Evolutionary conservation across 2,113 vertebrate genomes (phyloP).

Genomic region (Eptesicus fuscus): DNA sequence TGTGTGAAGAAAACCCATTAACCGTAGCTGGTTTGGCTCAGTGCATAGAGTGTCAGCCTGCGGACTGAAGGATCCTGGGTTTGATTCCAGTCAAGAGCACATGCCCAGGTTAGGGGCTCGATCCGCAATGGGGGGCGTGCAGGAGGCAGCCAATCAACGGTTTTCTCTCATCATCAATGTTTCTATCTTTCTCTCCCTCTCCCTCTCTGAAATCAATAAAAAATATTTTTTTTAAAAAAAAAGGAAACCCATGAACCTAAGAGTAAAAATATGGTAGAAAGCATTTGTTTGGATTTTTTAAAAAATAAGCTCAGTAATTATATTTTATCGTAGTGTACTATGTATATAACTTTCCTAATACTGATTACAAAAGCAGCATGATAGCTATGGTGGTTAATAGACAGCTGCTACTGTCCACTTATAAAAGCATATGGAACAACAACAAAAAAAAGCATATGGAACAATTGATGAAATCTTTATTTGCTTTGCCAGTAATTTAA

Average conservation of each 20-base stretch:
- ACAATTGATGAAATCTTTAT: background rate
- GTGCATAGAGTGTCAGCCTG: background rate
- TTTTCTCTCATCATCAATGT: no score
- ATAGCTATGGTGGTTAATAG: background rate
- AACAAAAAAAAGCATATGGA: background rate
- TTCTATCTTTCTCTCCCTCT: no score
- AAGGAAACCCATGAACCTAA: slow-evolving; percentile 1
- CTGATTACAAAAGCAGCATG: background rate
- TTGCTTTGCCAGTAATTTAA: background rate
- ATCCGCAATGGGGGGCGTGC: no score
- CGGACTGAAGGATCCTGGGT: no score
- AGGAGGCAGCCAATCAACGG: no score
- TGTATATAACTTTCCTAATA: background rate
- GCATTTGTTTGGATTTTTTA: background rate
- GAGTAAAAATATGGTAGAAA: background rate
- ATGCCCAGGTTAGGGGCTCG: no score
- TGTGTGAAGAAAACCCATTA: background rate
- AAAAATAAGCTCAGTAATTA: background rate
- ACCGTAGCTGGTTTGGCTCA: no score
- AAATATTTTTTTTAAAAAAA: no score
- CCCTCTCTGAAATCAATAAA: no score
- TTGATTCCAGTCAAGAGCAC: no score
- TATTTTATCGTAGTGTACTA: background rate
- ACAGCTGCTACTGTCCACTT: background rate
- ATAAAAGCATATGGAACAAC: background rate